Conservation (phyloP, 92 coral and sea anemone genomes). For the Actinernus sp. region DNA sequence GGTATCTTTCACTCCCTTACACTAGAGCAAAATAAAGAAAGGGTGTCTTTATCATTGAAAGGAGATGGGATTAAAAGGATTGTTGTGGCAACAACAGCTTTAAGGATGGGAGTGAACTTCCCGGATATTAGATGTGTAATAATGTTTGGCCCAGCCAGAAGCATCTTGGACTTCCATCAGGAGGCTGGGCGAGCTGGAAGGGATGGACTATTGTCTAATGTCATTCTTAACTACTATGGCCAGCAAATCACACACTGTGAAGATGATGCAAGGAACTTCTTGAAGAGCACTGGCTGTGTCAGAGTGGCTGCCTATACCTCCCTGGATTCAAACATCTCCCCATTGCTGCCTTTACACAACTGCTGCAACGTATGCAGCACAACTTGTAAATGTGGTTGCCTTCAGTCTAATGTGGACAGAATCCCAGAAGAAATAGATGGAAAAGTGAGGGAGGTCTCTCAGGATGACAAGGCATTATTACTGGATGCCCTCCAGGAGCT, state of each 20-base stretch:
- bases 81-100: conserved; percentile 40
- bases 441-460: conserved; percentile 11
- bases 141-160: conserved; percentile 37
- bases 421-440: too few relatives aligned
- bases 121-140: conserved; percentile 37
- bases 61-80: conserved; percentile 14
- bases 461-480: conserved; percentile 11
- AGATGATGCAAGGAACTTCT: conserved; percentile 22
- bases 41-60: conserved; percentile 8
- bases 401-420: neutral
- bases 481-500: conserved; percentile 20
- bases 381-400: conserved; percentile 18
- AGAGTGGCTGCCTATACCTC: conserved; percentile 22
- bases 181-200: conserved; percentile 48
- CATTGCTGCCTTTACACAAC: neutral
- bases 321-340: conserved; percentile 8
- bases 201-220: conserved; percentile 11
- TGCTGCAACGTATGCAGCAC: conserved; percentile 25
- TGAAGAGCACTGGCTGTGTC: conserved; percentile 7
- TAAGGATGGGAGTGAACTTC: conserved; percentile 60
- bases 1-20: conserved; percentile 43
- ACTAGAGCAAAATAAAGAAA: conserved; percentile 22
- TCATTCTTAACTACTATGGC: conserved; percentile 19
- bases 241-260: conserved; percentile 28
- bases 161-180: conserved; percentile 27